phyloP scores from a whole-genome alignment of 2,888 invertebrate genomes.

The Anthophora plumipes region DNA sequence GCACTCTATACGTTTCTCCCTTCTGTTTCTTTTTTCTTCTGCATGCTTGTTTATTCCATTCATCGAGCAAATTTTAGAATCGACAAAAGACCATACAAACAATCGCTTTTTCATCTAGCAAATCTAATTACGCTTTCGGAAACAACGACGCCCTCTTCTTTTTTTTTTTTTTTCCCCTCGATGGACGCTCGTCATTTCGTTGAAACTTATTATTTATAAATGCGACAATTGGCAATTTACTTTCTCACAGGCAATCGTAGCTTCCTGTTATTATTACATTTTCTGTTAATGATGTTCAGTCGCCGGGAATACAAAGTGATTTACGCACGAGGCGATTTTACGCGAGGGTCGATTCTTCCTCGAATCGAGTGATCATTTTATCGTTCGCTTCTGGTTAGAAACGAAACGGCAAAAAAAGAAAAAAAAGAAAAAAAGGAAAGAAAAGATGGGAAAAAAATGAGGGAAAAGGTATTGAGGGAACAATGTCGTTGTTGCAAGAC shows the following conservation, averaged over 20 bases:
- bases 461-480: neutral
- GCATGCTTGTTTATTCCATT: too few relatives aligned
- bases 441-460: too few relatives aligned
- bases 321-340: neutral
- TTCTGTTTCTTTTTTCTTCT: too few relatives aligned
- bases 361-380: constrained; percentile 27
- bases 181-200: neutral
- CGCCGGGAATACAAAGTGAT: neutral
- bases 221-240: too few relatives aligned
- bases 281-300: neutral
- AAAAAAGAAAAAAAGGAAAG: neutral
- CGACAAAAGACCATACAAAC: too few relatives aligned
- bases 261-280: neutral
- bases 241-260: neutral
- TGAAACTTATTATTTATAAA: neutral
- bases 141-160: too few relatives aligned
- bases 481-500: constrained; percentile 43
- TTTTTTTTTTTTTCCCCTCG: too few relatives aligned
- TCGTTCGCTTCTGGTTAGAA: constrained; percentile 2
- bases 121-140: too few relatives aligned
- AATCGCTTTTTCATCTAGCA: too few relatives aligned
- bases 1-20: too few relatives aligned
- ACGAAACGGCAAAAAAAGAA: neutral
- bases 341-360: neutral
- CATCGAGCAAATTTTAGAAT: too few relatives aligned